A percentile compares a stretch with the other conserved stretches of the same genome.
Conservation (phyloP, 2,888 invertebrate genomes). For the Cosmia trapezina region DNA sequence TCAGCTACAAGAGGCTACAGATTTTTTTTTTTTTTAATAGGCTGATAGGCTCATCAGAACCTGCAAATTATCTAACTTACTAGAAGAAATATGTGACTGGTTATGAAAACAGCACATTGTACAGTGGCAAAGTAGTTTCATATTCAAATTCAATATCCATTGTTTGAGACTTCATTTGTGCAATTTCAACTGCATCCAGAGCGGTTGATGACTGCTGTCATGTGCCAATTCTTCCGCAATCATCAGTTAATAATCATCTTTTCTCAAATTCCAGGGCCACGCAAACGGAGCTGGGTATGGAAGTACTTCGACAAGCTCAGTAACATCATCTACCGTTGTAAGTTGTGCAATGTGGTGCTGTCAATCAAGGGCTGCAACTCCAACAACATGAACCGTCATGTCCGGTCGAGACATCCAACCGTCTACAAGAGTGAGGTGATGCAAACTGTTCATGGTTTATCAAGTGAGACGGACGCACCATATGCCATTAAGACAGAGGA, state of each 20-base stretch:
- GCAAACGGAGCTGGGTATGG: slow-evolving; percentile 88
- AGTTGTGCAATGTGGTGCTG: slow-evolving; percentile 82
- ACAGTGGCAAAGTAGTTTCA: neutral
- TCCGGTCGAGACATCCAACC: slow-evolving; percentile 80
- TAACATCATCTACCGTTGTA: slow-evolving; percentile 84
- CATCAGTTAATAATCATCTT: neutral
- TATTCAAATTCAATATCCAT: neutral
- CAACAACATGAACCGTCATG: slow-evolving; percentile 87
- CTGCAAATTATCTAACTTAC: neutral
- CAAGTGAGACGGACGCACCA: slow-evolving; percentile 71
- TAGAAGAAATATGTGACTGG: neutral
- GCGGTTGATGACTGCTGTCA: neutral
- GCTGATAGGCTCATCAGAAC: neutral
- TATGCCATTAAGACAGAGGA: slow-evolving; percentile 76
- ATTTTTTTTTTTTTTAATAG: neutral
- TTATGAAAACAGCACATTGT: neutral
- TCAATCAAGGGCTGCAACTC: slow-evolving; percentile 88
- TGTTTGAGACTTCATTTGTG: neutral
- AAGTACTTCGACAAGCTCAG: slow-evolving; percentile 85
- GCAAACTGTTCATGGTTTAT: slow-evolving; percentile 58
- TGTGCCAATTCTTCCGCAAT: neutral
- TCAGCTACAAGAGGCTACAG: neutral
- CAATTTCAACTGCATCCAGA: neutral
- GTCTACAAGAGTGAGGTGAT: slow-evolving; percentile 78
- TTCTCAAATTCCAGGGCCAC: slow-evolving; percentile 73